Percentiles rank a stretch among this genome's conserved stretches.
Conservation (phyloP, 2,888 invertebrate species). For the Cephus rjabovi region DNA sequence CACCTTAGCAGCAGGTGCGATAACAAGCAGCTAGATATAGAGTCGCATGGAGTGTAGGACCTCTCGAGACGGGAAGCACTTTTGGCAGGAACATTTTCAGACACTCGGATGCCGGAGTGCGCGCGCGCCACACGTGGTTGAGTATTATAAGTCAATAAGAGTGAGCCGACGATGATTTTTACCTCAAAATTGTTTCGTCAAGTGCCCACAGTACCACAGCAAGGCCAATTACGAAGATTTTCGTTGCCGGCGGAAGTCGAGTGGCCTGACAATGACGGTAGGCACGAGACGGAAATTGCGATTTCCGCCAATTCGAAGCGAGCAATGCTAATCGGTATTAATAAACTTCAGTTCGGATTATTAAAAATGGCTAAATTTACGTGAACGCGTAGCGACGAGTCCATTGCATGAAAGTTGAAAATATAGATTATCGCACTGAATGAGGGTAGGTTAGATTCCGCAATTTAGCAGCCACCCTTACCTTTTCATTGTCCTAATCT, state of each 20-base stretch:
- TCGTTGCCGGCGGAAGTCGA: neutral
- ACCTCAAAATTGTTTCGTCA: neutral
- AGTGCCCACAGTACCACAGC: neutral
- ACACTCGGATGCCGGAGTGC: constrained; percentile 31
- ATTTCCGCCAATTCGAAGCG: neutral
- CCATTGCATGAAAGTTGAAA: neutral
- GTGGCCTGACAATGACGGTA: neutral
- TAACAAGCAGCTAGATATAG: constrained; percentile 57
- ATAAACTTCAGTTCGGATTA: neutral
- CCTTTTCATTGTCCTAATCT: neutral
- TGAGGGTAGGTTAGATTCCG: neutral
- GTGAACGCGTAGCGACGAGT: neutral
- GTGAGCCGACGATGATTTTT: neutral
- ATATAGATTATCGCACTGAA: neutral
- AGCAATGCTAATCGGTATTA: neutral
- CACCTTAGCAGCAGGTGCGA: constrained; percentile 47
- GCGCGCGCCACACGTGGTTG: constrained; percentile 24
- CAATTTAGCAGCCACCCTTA: neutral
- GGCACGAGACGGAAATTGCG: neutral
- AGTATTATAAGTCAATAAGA: constrained; percentile 3
- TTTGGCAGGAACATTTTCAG: constrained; percentile 48
- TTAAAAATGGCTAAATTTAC: neutral
- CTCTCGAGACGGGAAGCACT: constrained; percentile 56
- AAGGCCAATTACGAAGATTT: neutral
- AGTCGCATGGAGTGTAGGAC: constrained; percentile 49